Base-by-base conservation (phyloP, 2,888 invertebrate species). In the Drosophila stalkeri region DNA sequence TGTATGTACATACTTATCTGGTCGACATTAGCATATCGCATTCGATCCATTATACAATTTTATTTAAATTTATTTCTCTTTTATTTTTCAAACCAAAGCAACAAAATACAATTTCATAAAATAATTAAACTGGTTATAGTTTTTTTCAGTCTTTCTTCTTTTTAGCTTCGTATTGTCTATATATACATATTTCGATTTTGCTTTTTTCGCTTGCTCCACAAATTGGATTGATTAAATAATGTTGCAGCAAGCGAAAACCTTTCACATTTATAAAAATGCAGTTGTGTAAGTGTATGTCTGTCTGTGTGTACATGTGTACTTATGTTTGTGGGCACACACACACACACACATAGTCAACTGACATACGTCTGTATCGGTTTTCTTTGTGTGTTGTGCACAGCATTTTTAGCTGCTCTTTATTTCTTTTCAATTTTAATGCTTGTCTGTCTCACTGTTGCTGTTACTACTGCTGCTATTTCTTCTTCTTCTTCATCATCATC, bases 211-310 rank as follows among this genome's bases (percentile, higher is more conserved):
- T 69, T 82, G 86, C 89, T 89, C 84, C 89, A 81, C 90, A 90
- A 86, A 86, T 89, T 86, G 86, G 89, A 81, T 90, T 90, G 86
- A 89, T 86, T 86, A 86, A 90, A 86, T 90, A 86, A 86, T 86
- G 89, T 89, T 90, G 86, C 86, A 90, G 89, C 86, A 86, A 86
- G 89, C 90, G 84, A 86, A 86, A 86, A 86, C 86, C 86, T 86
- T 86, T 86, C 90, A 86, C 86, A 90, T 90, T 86, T 90, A 90
- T 73, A 68, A 75, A 71, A 78, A 23, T 81, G 76, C 77, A 73
- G 20, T 60, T 65, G 65, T 79, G 18, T 73, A 51, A 46, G 68
- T 79, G 39, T 62, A 18, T 47, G 54, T 39, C 23, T 59, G 60
- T 51, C 23, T 27, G 3, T 39, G 54, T 27, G 20, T 70, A 47